These are phyloP conservation scores for Pollachius pollachius DNA, from an alignment of 2,113 vertebrate species.

Conservation along the genomic window DNA sequence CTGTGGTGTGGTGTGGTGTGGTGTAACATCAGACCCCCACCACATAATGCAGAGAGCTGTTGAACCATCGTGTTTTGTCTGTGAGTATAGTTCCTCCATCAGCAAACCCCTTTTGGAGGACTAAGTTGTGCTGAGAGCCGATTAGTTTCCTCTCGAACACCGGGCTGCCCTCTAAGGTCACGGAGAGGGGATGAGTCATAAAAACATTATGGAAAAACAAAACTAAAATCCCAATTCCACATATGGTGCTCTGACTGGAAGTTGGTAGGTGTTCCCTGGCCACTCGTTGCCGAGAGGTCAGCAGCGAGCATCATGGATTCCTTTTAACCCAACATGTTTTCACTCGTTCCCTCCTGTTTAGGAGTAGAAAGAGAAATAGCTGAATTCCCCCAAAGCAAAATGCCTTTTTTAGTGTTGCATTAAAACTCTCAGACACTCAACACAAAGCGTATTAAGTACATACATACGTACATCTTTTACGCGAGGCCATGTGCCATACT, in stretches of 20 bases:
- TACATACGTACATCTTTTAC: no score
- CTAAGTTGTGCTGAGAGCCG: neutral
- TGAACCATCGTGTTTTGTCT: no score
- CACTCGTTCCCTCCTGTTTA: constrained; percentile 6
- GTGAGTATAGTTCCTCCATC: neutral
- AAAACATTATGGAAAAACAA: neutral
- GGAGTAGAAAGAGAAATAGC: constrained; percentile 6
- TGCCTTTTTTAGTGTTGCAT: constrained; percentile 28
- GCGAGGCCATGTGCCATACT: constrained; percentile 34
- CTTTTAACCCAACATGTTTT: constrained; percentile 1
- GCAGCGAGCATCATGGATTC: neutral
- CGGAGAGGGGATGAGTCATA: neutral
- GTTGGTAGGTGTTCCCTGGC: neutral
- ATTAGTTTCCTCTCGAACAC: neutral
- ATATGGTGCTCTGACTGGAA: constrained; percentile 11
- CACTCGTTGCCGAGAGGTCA: neutral
- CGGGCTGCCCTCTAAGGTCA: neutral
- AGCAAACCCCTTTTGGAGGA: constrained; percentile 1
- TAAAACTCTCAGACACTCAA: constrained; percentile 14
- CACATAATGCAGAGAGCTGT: no score
- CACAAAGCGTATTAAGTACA: constrained; percentile 23
- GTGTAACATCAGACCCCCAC: no score
- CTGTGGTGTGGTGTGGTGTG: no score
- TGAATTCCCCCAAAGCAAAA: constrained; percentile 26
- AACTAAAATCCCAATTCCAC: neutral